Conservation (phyloP, 1,140 invertebrate genomes). For the Euwallacea similis region DNA sequence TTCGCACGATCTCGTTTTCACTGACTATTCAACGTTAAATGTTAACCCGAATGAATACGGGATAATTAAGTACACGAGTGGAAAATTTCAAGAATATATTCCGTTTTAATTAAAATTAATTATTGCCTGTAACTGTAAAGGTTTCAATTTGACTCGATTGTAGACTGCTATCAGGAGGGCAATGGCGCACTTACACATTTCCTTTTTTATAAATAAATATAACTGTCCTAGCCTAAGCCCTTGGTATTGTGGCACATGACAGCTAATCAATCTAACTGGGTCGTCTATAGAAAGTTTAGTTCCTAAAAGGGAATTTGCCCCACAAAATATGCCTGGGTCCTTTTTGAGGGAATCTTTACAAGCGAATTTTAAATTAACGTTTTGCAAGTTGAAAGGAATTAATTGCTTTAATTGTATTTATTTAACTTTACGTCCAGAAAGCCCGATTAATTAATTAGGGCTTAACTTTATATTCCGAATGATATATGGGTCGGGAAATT, state of each 20-base stretch:
- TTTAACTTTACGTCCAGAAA: slow-evolving; percentile 11
- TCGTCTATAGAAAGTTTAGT: slow-evolving; percentile 10
- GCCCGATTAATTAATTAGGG: not conserved
- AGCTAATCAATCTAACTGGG: slow-evolving; percentile 22
- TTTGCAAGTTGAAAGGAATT: slow-evolving; percentile 19
- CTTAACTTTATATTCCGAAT: not conserved
- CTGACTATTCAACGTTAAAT: too few species aligned
- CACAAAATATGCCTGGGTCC: not conserved
- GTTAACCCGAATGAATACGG: too few species aligned
- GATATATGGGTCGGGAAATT: too few species aligned
- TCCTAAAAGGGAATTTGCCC: slow-evolving; percentile 9
- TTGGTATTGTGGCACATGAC: slow-evolving; percentile 17
- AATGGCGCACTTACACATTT: not conserved
- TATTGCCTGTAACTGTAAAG: too few species aligned
- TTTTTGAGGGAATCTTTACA: slow-evolving; percentile 16
- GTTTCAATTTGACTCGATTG: too few species aligned
- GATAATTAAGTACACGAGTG: too few species aligned
- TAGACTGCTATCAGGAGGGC: not conserved
- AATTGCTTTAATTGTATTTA: slow-evolving; percentile 25
- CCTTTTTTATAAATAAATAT: slow-evolving; percentile 19
- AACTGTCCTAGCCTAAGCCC: slow-evolving; percentile 19
- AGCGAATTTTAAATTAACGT: slow-evolving; percentile 24
- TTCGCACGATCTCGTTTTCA: too few species aligned
- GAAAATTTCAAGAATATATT: too few species aligned
- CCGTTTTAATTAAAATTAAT: too few species aligned